phyloP scores from a whole-genome alignment of 2,888 invertebrate species.

The Lucinisca nassula region DNA sequence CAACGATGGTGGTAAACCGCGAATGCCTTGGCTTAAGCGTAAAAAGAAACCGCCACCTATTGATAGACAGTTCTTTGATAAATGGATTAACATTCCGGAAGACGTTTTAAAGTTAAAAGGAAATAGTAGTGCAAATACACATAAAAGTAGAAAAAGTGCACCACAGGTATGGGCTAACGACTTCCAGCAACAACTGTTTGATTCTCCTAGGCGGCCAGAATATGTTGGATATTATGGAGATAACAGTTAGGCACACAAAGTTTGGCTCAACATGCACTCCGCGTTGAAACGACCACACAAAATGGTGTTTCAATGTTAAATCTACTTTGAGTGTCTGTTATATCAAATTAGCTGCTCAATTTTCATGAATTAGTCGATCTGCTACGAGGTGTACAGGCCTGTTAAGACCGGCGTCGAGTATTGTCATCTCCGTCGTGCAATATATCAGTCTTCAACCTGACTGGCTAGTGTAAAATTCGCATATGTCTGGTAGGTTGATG shows the following conservation, averaged over 20 bases:
- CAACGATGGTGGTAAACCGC: not conserved
- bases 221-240: not conserved
- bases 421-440: too few relatives aligned
- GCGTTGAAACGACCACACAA: too few relatives aligned
- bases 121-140: not conserved
- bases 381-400: too few relatives aligned
- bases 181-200: not conserved
- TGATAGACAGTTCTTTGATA: slow-evolving; percentile 57
- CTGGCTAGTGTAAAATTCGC: too few relatives aligned
- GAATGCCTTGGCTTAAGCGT: slow-evolving; percentile 49
- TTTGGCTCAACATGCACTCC: too few relatives aligned
- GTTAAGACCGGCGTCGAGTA: too few relatives aligned
- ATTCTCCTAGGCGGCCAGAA: not conserved
- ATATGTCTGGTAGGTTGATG: too few relatives aligned
- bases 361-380: too few relatives aligned
- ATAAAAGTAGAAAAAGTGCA: not conserved
- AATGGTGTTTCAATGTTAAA: too few relatives aligned
- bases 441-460: too few relatives aligned
- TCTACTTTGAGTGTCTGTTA: too few relatives aligned
- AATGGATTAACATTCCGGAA: slow-evolving; percentile 57
- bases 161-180: not conserved
- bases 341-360: too few relatives aligned
- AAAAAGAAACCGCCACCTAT: slow-evolving; percentile 46
- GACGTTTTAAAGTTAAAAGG: not conserved
- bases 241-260: not conserved